Percentiles rank a stretch among this genome's conserved stretches.
phyloP scores from a whole-genome alignment of 2,888 invertebrate species.

The Eulithis testata region DNA sequence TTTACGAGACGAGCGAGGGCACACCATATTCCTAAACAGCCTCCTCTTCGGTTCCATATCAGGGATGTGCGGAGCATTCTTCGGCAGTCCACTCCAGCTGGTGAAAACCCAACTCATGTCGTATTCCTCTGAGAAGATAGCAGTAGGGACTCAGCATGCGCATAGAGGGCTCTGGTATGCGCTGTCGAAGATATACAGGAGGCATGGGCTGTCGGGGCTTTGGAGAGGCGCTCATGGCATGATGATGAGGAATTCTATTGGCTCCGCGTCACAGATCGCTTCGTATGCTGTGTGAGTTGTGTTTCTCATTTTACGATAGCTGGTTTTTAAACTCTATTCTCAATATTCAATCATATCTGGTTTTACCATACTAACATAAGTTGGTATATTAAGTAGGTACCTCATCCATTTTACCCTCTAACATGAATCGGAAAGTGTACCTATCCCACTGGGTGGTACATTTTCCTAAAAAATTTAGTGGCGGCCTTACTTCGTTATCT shows the following conservation, averaged over 20 bases:
- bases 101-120: slow-evolving; percentile 95
- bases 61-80: slow-evolving; percentile 90
- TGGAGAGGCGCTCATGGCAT: slow-evolving; percentile 92
- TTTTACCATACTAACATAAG: too few species aligned
- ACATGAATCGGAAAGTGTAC: too few species aligned
- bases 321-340: too few species aligned
- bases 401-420: too few species aligned
- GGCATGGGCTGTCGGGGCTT: slow-evolving; percentile 80
- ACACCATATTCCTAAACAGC: slow-evolving; percentile 87
- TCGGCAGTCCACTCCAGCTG: slow-evolving; percentile 95
- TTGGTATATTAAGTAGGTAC: too few species aligned
- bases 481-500: too few species aligned
- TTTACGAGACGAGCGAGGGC: slow-evolving; percentile 86
- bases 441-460: too few species aligned
- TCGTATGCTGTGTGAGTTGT: slow-evolving; percentile 87
- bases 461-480: too few species aligned
- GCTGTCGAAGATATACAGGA: slow-evolving; percentile 83
- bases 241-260: slow-evolving; percentile 90
- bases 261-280: slow-evolving; percentile 93
- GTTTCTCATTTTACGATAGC: too few species aligned
- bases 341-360: too few species aligned
- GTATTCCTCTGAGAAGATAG: slow-evolving; percentile 89
- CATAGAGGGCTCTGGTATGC: slow-evolving; percentile 89
- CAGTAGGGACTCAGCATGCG: slow-evolving; percentile 94
- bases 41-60: slow-evolving; percentile 90